Conservation (phyloP, 2,113 vertebrate genomes). For the Microcebus ravelobensis region DNA sequence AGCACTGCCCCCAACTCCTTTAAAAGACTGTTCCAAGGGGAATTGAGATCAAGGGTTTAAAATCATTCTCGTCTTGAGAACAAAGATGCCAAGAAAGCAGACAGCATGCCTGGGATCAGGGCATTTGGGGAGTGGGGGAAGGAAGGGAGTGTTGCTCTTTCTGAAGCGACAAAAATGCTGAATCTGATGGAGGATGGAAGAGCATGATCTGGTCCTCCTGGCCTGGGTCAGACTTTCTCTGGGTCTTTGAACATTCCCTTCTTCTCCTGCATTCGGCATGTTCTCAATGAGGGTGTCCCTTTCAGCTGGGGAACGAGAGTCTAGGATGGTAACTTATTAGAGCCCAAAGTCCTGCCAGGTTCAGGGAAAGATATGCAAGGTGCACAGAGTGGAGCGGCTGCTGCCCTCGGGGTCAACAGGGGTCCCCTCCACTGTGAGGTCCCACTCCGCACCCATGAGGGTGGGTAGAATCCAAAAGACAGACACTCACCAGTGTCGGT, state of each 20-base stretch:
- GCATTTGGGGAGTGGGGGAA: neutral
- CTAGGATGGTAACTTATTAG: neutral
- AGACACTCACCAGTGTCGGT: rapidly evolving
- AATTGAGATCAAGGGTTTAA: neutral
- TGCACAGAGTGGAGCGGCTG: neutral
- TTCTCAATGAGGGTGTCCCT: neutral
- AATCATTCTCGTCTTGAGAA: neutral
- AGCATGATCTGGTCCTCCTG: rapidly evolving
- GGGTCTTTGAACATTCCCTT: neutral
- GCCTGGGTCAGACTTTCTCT: neutral
- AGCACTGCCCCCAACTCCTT: neutral
- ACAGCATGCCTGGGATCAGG: neutral
- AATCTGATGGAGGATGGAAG: neutral
- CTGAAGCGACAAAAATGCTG: neutral
- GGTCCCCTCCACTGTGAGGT: rapidly evolving
- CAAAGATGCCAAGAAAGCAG: neutral
- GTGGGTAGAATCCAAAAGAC: neutral
- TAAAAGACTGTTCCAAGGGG: neutral
- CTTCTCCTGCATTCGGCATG: neutral
- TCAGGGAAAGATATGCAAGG: neutral
- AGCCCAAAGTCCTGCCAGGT: neutral
- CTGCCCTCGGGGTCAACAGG: neutral
- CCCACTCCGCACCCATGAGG: neutral
- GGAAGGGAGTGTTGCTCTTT: neutral
- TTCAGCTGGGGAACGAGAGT: neutral